These are phyloP conservation scores for Meliscaeva auricollis DNA, from an alignment of 2,888 invertebrate species.

Conservation along the genomic window DNA sequence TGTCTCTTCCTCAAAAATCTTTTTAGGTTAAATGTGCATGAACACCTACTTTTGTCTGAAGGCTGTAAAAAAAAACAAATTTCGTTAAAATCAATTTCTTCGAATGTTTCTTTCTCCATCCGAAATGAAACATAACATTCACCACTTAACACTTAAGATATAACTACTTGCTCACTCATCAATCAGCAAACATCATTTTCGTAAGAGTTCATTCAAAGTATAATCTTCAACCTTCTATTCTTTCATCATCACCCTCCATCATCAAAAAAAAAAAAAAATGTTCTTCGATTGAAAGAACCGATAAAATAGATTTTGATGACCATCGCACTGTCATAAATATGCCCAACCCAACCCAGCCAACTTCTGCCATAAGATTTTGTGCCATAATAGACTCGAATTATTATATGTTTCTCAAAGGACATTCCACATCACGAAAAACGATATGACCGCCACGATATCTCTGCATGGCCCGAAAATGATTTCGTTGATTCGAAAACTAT, in stretches of 20 bases:
- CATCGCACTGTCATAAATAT: slow-evolving; percentile 71
- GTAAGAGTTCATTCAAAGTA: slow-evolving; percentile 24
- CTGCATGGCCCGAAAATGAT: background rate
- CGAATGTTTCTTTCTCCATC: background rate
- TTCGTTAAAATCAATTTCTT: background rate
- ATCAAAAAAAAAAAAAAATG: background rate
- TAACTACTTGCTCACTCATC: slow-evolving; percentile 32
- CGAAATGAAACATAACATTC: background rate
- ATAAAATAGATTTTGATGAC: slow-evolving; percentile 76
- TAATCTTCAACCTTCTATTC: slow-evolving; percentile 23
- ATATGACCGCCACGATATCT: slow-evolving; percentile 45
- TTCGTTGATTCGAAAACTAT: slow-evolving; percentile 71
- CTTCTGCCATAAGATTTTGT: slow-evolving; percentile 3
- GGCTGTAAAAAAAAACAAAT: no score
- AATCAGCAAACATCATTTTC: slow-evolving; percentile 60
- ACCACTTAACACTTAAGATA: slow-evolving; percentile 12
- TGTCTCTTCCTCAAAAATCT: no score
- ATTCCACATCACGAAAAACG: slow-evolving; percentile 32
- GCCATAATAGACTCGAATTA: slow-evolving; percentile 35
- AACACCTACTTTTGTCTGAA: no score
- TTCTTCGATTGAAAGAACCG: slow-evolving; percentile 36
- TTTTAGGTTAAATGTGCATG: no score
- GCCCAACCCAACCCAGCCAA: background rate
- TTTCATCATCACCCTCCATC: slow-evolving; percentile 42
- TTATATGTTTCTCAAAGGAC: slow-evolving; percentile 47